Percentiles rank a stretch among this genome's conserved stretches.
Evolutionary conservation across 2,113 vertebrate species (phyloP).

Genomic region (Chiloscyllium plagiosum): DNA sequence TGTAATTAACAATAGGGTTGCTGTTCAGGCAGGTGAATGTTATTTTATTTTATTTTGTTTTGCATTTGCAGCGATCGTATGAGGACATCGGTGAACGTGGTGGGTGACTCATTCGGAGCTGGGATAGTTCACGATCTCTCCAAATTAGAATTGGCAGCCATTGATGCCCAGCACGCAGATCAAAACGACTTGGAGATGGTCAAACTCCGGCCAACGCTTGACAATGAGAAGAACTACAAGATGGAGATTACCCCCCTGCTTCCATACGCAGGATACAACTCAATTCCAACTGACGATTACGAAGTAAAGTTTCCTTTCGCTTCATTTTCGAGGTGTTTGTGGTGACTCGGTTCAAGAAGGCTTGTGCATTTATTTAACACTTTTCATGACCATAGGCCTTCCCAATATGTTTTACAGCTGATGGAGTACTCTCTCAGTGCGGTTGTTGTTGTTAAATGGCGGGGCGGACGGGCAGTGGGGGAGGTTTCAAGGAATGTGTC

Average conservation of each 20-base stretch:
- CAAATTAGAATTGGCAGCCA: conserved; percentile 54
- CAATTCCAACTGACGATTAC: conserved; percentile 59
- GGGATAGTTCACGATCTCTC: conserved; percentile 70
- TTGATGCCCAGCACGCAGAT: conserved; percentile 52
- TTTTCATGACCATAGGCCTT: background rate
- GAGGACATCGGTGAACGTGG: conserved; percentile 73
- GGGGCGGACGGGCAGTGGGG: too few relatives aligned
- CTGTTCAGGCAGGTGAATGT: background rate
- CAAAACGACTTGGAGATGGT: conserved; percentile 46
- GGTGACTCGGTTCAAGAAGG: background rate
- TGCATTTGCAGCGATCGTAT: conserved; percentile 59
- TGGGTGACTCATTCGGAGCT: conserved; percentile 70
- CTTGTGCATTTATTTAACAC: background rate
- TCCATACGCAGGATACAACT: conserved; percentile 53
- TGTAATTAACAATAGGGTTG: background rate
- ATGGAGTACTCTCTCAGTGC: background rate
- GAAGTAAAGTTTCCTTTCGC: conserved; percentile 15
- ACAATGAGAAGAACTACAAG: conserved; percentile 53
- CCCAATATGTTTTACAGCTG: background rate
- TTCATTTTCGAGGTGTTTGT: background rate
- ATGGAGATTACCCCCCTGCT: conserved; percentile 55
- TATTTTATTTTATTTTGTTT: background rate
- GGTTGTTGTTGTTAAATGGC: background rate
- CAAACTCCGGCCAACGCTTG: conserved; percentile 51
- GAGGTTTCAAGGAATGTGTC: background rate